These are phyloP conservation scores for Plemyria rubiginata DNA, from an alignment of 2,888 invertebrate species.

Conservation along the genomic window DNA sequence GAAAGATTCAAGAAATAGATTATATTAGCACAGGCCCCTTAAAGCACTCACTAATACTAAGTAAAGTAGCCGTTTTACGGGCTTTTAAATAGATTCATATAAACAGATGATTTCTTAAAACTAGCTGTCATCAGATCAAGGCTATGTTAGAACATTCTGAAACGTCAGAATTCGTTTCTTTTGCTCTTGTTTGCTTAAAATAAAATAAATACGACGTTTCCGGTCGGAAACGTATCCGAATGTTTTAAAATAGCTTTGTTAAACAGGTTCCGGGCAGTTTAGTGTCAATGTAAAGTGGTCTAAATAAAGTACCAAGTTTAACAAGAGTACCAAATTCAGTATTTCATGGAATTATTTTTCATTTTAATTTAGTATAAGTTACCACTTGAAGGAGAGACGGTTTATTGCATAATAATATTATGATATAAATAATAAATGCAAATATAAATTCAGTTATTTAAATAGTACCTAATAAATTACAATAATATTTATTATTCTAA, in stretches of 20 bases:
- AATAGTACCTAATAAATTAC: constrained; percentile 27
- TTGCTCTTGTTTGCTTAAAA: too few species aligned
- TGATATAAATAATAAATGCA: constrained; percentile 44
- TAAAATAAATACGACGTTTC: too few species aligned
- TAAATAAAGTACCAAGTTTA: not conserved
- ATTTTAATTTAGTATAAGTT: not conserved
- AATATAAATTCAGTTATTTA: constrained; percentile 30
- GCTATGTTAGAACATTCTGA: too few species aligned
- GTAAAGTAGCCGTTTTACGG: too few species aligned
- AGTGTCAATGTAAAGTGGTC: too few species aligned
- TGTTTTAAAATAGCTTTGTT: too few species aligned
- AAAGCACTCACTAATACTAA: not conserved
- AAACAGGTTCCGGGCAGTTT: too few species aligned
- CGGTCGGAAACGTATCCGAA: too few species aligned
- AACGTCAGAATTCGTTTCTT: too few species aligned
- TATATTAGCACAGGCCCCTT: not conserved
- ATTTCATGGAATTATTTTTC: not conserved
- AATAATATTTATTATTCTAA: constrained; percentile 16
- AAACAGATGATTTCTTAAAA: too few species aligned
- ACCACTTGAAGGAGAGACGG: not conserved
- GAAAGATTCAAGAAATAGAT: not conserved
- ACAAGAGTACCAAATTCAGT: not conserved
- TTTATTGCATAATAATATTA: constrained; percentile 2
- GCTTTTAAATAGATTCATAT: too few species aligned
- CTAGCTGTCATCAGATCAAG: too few species aligned